phyloP scores from a whole-genome alignment of 2,113 vertebrate genomes.

The Nematolebias whitei region DNA sequence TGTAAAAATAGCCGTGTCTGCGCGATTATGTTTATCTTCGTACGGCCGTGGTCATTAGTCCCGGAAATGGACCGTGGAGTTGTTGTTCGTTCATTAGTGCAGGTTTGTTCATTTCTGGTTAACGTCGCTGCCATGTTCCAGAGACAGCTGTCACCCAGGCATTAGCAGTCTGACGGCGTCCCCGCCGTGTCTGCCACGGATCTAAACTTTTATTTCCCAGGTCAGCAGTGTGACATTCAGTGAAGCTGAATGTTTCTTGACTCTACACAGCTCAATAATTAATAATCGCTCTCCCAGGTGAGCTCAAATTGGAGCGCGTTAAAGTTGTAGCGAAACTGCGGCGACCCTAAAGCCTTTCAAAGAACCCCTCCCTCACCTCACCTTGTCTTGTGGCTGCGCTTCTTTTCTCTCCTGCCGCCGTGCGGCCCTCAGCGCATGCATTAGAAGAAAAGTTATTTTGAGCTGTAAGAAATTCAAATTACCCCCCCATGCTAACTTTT shows the following conservation, averaged over 20 bases:
- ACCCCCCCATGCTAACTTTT: conserved; percentile 81
- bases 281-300: conserved; percentile 93
- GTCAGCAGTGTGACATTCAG: conserved; percentile 90
- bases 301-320: conserved; percentile 94
- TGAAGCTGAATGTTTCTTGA: conserved; percentile 90
- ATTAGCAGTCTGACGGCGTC: conserved; percentile 85
- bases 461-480: conserved; percentile 91
- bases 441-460: conserved; percentile 85
- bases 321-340: conserved; percentile 85
- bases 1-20: conserved; percentile 38
- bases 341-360: conserved; percentile 64
- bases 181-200: conserved; percentile 78
- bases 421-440: conserved; percentile 80
- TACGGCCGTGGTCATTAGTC: conserved; percentile 58
- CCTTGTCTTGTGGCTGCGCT: conserved; percentile 69
- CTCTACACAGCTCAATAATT: conserved; percentile 96
- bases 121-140: conserved; percentile 75
- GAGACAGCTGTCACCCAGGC: conserved; percentile 81
- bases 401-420: conserved; percentile 21
- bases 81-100: conserved; percentile 70
- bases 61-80: conserved; percentile 64
- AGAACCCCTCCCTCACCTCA: conserved; percentile 31
- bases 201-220: conserved; percentile 89
- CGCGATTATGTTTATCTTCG: conserved; percentile 48
- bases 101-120: conserved; percentile 69